Conservation (phyloP, 2,797 vertebrate genomes). For the Staurois parvus region DNA sequence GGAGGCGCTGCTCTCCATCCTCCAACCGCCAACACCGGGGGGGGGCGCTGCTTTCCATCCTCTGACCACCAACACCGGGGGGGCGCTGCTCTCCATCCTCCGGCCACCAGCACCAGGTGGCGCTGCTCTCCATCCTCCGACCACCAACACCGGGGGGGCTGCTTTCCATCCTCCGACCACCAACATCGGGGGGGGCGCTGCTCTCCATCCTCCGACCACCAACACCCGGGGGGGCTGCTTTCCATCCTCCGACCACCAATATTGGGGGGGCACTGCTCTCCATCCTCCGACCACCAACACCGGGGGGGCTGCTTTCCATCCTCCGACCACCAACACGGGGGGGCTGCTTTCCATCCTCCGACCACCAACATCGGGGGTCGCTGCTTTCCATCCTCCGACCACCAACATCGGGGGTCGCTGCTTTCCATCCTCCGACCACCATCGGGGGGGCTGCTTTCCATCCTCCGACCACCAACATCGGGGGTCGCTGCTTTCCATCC, state of each 20-base stretch:
- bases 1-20: too few relatives aligned
- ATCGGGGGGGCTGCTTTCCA: too few relatives aligned
- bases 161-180: not conserved
- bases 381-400: not conserved
- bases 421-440: not conserved
- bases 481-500: too few relatives aligned
- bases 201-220: not conserved
- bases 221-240: not conserved
- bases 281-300: not conserved
- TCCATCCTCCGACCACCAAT: not conserved
- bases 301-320: too few relatives aligned
- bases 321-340: not conserved
- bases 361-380: not conserved
- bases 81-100: too few relatives aligned
- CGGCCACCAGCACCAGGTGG: not conserved
- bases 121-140: too few relatives aligned
- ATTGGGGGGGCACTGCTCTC: too few relatives aligned
- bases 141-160: not conserved
- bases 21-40: not conserved
- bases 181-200: not conserved
- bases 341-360: too few relatives aligned
- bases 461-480: not conserved
- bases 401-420: not conserved
- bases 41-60: too few relatives aligned
- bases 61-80: not conserved